Evolutionary conservation across 2,113 vertebrate species (phyloP).

Genomic region (Eretmodus cyanostictus): DNA sequence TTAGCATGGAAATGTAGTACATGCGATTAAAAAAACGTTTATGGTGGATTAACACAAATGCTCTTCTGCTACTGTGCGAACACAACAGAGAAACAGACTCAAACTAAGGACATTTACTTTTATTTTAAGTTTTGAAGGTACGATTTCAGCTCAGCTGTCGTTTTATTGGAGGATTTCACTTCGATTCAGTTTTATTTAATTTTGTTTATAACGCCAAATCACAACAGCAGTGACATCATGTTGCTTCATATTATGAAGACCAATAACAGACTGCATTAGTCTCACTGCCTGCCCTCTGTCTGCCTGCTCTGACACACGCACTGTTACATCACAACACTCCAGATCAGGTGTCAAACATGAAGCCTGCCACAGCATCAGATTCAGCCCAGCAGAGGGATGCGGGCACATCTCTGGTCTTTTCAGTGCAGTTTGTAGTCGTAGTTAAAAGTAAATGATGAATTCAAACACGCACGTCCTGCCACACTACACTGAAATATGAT

Average conservation of each 20-base stretch:
- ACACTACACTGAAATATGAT: rapidly evolving
- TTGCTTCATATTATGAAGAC: not conserved
- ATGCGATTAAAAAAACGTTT: too few relatives aligned
- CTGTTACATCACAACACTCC: rapidly evolving
- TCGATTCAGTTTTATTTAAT: rapidly evolving
- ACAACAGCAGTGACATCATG: rapidly evolving
- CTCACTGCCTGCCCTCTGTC: not conserved
- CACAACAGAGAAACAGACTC: not conserved
- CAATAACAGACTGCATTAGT: not conserved
- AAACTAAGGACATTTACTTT: not conserved
- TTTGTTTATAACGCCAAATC: rapidly evolving
- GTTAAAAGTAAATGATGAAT: rapidly evolving
- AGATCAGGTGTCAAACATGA: rapidly evolving
- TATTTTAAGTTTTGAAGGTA: rapidly evolving
- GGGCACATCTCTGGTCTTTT: not conserved
- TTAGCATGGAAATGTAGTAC: not conserved
- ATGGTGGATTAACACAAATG: not conserved
- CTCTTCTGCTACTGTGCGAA: rapidly evolving
- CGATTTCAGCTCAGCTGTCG: rapidly evolving
- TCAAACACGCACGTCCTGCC: rapidly evolving
- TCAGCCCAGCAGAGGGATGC: rapidly evolving
- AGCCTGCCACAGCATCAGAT: not conserved
- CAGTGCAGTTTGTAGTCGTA: not conserved
- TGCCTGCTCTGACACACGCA: not conserved
- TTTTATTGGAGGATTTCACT: not conserved